Base-by-base conservation (phyloP, 35 echinoderm and acorn worm genomes). In the Lytechinus variegatus region DNA sequence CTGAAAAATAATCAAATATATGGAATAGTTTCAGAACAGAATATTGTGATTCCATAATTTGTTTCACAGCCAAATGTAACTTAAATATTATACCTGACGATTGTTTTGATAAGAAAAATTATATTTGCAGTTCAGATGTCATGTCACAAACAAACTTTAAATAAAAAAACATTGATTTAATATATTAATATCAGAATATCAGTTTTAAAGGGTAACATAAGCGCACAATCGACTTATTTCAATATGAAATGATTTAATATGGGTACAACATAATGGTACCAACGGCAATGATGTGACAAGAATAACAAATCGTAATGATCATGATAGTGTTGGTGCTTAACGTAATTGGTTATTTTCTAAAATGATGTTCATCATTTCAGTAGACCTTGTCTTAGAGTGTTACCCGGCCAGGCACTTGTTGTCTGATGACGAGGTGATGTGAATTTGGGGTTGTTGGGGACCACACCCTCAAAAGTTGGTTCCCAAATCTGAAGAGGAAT, bases 401-500 rank as follows among this genome's bases (percentile, higher is more conserved):
- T 29, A 4, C 29, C 88, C 1, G 52, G 54, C 92, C 92, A 93
- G 54, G 53, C 53, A n/a, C 92, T 54, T 57, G 27, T 28, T 57
- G 27, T 28, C 12, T 55, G 92, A 90, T 87, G 86, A 1, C 97
- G 92, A 14, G 97, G 97, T 79, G 86, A 56, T 16, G 96, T 71
- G 27, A 94, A 44, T 56, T 97, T 97, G 5, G 86, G 92, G 52
- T 60, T 96, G 87, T 92, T 96, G 52, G 86, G 55, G 16, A 97
- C 86, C 1, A 97, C 92, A 66, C 89, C 95, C 10, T 97, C 97
- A 21, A 97, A 95, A 55, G 95, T 94, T 86, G 97, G 97, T 61
- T 97, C 97, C 97, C 97, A 97, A 9, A 97, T 89, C 44, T 94
- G 89, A 14, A 97, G 72, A 1, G 97, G 95, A 11, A 97, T 96